Percentiles rank a stretch among this genome's conserved stretches.
Evolutionary conservation across 2,113 vertebrate species (phyloP).

Genomic region (Leucosticte australis): DNA sequence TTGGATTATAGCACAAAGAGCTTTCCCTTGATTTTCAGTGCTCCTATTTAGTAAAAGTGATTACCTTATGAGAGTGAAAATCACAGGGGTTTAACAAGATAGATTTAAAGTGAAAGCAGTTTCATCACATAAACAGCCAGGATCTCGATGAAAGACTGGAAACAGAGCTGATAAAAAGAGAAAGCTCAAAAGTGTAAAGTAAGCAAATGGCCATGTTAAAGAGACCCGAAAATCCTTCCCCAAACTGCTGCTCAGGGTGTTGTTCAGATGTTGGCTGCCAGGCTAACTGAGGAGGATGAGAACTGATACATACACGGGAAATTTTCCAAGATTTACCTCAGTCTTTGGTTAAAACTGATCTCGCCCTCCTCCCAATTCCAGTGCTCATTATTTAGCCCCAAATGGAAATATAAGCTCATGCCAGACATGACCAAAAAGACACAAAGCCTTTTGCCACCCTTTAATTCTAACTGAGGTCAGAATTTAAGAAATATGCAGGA

Average conservation of each 20-base stretch:
- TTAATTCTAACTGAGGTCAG: background rate
- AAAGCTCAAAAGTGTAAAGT: background rate
- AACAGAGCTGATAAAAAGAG: background rate
- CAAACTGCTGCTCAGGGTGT: background rate
- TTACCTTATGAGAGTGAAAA: background rate
- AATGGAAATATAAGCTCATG: background rate
- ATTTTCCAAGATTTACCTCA: background rate
- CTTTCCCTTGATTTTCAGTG: background rate
- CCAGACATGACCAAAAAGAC: background rate
- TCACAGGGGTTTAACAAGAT: background rate
- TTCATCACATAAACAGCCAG: background rate
- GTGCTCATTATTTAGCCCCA: background rate
- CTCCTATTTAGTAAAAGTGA: background rate
- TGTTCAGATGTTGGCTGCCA: background rate
- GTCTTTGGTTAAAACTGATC: background rate
- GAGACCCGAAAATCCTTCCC: background rate
- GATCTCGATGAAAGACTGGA: background rate
- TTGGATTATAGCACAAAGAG: background rate
- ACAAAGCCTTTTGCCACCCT: background rate
- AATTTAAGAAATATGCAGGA: background rate
- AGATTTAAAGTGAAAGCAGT: background rate
- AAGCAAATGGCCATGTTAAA: background rate
- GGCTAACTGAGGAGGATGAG: background rate
- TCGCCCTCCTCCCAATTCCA: rapidly evolving
- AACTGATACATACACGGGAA: background rate